A percentile compares a stretch with the other conserved stretches of the same genome.
Evolutionary conservation across 2,797 vertebrate species (phyloP).

Genomic region (Myoxocephalus aenaeus): DNA sequence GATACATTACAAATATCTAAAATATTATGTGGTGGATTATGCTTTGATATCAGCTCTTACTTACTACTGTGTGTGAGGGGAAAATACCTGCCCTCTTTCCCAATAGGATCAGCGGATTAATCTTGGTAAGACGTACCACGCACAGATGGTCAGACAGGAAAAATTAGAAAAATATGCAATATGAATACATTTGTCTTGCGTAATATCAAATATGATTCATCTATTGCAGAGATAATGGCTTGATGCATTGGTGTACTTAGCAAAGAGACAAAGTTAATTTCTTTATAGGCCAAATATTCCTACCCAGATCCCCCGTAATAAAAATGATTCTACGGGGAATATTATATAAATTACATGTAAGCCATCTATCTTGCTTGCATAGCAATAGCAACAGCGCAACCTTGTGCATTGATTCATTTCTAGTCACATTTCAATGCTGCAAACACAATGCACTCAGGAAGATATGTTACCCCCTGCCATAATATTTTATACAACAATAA

Average conservation of each 20-base stretch:
- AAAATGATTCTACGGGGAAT: constrained; percentile 85
- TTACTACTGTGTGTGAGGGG: constrained; percentile 83
- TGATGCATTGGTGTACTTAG: constrained; percentile 90
- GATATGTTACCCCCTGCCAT: constrained; percentile 53
- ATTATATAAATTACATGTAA: constrained; percentile 86
- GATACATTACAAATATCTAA: constrained; percentile 87
- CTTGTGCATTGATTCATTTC: constrained; percentile 75
- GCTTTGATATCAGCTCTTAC: constrained; percentile 87
- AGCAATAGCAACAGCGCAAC: constrained; percentile 80
- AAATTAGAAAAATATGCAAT: constrained; percentile 95
- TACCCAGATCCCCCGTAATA: constrained; percentile 80
- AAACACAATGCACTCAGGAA: constrained; percentile 63
- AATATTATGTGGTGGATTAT: constrained; percentile 88
- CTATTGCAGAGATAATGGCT: constrained; percentile 88
- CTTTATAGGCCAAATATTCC: constrained; percentile 87
- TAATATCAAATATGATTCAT: constrained; percentile 91
- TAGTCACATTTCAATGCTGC: constrained; percentile 64
- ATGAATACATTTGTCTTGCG: constrained; percentile 91
- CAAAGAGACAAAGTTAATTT: constrained; percentile 89
- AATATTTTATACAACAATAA: constrained; percentile 59
- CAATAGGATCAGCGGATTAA: constrained; percentile 93
- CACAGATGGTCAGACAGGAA: constrained; percentile 94
- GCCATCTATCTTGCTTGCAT: constrained; percentile 82
- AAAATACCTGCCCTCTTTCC: constrained; percentile 88
- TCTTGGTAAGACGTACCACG: constrained; percentile 91